Evolutionary conservation across 2,797 vertebrate species (phyloP).

Genomic region (Anguilla marmorata): DNA sequence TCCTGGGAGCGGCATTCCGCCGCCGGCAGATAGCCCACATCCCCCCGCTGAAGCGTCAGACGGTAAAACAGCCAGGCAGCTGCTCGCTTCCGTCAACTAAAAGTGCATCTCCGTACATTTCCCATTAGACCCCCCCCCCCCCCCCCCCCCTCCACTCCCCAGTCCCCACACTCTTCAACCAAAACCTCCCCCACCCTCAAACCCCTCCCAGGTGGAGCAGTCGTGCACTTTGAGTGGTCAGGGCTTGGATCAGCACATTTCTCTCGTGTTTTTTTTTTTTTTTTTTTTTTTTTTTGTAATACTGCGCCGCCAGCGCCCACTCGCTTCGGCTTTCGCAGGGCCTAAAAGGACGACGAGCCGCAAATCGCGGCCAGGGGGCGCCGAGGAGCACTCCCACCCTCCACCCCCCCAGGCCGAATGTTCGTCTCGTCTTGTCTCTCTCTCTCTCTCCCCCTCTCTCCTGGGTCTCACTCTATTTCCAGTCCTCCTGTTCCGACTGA

Average conservation of each 20-base stretch:
- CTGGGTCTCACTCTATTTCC: conserved; percentile 78
- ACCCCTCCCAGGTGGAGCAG: conserved; percentile 75
- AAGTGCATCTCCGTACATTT: conserved; percentile 87
- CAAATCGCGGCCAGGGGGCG: conserved; percentile 70
- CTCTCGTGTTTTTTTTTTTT: conserved; percentile 59
- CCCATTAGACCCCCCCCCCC: conserved; percentile 53
- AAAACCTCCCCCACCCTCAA: conserved; percentile 61
- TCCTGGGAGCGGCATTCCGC: conserved; percentile 77
- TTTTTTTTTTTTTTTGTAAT: conserved; percentile 31
- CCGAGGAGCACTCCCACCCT: conserved; percentile 44
- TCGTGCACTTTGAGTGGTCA: conserved; percentile 70
- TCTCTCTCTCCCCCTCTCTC: conserved; percentile 50
- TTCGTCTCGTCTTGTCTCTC: conserved; percentile 72
- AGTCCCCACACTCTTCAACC: conserved; percentile 38
- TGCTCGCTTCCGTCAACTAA: conserved; percentile 90
- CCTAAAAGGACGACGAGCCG: conserved; percentile 69
- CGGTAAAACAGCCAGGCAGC: conserved; percentile 95
- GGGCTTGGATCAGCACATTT: conserved; percentile 79
- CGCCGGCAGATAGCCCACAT: conserved; percentile 72
- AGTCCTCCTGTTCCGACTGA: conserved; percentile 79
- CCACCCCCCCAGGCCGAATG: conserved; percentile 65
- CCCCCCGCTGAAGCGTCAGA: conserved; percentile 88
- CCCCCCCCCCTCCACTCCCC: conserved; percentile 5
- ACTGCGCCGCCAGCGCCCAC: conserved; percentile 60
- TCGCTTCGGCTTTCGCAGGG: conserved; percentile 81